Evolutionary conservation across 2,797 vertebrate genomes (phyloP).

Genomic region (Nasua narica): DNA sequence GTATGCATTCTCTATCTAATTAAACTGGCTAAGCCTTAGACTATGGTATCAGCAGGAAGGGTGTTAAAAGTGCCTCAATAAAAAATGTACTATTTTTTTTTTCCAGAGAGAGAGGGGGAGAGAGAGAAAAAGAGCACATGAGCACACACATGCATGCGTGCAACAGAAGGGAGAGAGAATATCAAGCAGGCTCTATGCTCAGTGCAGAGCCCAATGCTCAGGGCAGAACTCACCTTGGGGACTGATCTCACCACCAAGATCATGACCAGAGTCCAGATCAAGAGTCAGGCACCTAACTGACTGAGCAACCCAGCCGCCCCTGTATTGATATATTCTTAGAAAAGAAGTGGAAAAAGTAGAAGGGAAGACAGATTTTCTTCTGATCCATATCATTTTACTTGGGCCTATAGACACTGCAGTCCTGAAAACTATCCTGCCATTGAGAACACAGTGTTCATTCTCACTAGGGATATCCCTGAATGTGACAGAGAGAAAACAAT

Average conservation of each 20-base stretch:
- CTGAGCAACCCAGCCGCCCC: neutral
- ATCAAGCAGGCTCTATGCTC: neutral
- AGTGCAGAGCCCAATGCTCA: neutral
- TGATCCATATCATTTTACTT: neutral
- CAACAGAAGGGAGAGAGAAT: neutral
- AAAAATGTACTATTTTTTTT: neutral
- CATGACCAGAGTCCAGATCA: neutral
- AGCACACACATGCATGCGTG: rapidly evolving
- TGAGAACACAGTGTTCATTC: neutral
- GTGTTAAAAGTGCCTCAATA: neutral
- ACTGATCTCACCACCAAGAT: neutral
- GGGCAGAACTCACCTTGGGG: neutral
- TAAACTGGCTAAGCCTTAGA: neutral
- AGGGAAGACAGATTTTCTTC: neutral
- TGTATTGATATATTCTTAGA: neutral
- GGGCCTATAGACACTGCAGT: neutral
- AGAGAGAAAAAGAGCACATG: neutral
- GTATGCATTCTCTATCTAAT: neutral
- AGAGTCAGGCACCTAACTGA: neutral
- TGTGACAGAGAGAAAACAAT: neutral
- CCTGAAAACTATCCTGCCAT: neutral
- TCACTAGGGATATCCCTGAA: neutral
- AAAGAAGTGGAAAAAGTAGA: neutral
- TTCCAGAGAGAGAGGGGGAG: neutral
- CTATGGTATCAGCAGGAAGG: neutral